Percentiles rank a stretch among this genome's conserved stretches.
These are phyloP conservation scores for Sorex araneus DNA, from an alignment of 2,113 vertebrate species.

Conservation along the genomic window DNA sequence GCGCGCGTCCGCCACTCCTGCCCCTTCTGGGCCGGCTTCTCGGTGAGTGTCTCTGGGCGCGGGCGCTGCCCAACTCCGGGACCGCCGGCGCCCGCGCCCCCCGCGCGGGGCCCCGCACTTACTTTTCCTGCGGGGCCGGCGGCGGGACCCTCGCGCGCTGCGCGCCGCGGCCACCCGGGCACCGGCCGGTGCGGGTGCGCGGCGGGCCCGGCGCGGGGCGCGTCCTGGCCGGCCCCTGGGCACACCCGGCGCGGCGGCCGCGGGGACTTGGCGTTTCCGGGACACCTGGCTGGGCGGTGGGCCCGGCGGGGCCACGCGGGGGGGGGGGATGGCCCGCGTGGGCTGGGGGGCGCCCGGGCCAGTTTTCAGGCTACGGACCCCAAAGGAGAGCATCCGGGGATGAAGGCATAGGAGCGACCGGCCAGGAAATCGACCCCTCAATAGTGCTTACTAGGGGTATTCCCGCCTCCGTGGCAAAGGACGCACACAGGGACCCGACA, in stretches of 20 bases:
- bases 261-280: not conserved
- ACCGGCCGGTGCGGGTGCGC: not conserved
- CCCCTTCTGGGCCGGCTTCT: conserved; percentile 99
- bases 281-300: not conserved
- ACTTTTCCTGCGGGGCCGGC: conserved; percentile 57
- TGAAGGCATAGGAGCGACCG: not conserved
- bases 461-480: too few relatives aligned
- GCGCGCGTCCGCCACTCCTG: conserved; percentile 97
- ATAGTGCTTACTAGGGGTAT: too few relatives aligned
- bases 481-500: too few relatives aligned
- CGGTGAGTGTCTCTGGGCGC: conserved; percentile 91
- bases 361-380: conserved; percentile 2
- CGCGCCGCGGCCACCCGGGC: not conserved
- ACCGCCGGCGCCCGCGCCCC: not conserved
- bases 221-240: not conserved
- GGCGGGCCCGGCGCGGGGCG: not conserved
- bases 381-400: not conserved
- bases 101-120: not conserved
- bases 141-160: not conserved
- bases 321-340: not conserved
- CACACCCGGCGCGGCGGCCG: not conserved
- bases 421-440: not conserved
- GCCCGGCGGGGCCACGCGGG: not conserved
- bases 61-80: conserved; percentile 53
- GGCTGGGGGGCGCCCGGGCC: too few relatives aligned